Base-by-base conservation (phyloP, 2,888 invertebrate species). In the Psylliodes chrysocephalus region DNA sequence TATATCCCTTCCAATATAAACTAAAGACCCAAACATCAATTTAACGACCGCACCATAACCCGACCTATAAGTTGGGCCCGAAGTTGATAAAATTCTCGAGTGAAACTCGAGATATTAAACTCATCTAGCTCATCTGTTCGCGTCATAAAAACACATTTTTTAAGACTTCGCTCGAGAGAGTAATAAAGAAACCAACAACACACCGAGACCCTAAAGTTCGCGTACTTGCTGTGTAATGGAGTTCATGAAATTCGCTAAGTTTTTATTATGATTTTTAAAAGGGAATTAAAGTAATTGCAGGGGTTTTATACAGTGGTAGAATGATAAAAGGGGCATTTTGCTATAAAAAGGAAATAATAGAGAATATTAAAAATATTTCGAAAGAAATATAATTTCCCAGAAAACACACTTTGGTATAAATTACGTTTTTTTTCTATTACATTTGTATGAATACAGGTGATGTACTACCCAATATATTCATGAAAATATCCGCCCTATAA, bases 81-180 rank as follows among this genome's bases (percentile, higher is more conserved):
- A 25, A 46, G 25, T 44, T 44, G 44, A 55, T 55, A 55, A 55
- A 55, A 44, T 44, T 55, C 44, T 12, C 30, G 42, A 19, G 28
- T 28, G 12, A 55, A 55, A 55, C 55, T 55, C 30, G 17, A 30
- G 44, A 55, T 28, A 55, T 55, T 55, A 44, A 55, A 42, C 44
- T 55, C 19, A 54, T 54, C 54, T 18, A 25, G 30, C 44, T 55
- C 55, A 55, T 55, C 55, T 55, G 55, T 42, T 42, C 42, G 18
- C 30, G 55, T 44, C 44, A 55, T 55, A 44, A 55, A 55, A 55
- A 55, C 55, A 25, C 46, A 46, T 46, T 46, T 46, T 46, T 46
- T 46, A 46, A 46, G 46, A 22, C 22, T 22, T 22, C n/a, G 22
- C 22, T 17, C 22, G 46, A 46, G 22, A 46, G 22, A 25, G 46